Percentiles rank a stretch among this genome's conserved stretches.
Conservation (phyloP, 2,797 vertebrate genomes). For the Siniperca scherzeri region DNA sequence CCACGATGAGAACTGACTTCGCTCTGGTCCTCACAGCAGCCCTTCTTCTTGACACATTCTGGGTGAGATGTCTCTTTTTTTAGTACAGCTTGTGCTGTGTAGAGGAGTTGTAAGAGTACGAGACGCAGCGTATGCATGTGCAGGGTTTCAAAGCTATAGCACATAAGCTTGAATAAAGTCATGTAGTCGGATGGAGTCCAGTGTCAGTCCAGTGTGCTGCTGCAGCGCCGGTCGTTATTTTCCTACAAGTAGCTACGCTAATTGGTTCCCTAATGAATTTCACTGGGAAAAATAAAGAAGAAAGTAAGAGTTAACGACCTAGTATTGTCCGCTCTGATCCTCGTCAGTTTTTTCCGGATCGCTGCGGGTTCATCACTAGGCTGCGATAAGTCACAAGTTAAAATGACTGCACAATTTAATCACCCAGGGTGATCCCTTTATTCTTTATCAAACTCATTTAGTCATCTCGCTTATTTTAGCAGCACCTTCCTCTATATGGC, state of each 20-base stretch:
- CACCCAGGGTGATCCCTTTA: conserved; percentile 5
- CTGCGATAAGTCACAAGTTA: conserved; percentile 53
- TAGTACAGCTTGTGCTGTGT: neutral
- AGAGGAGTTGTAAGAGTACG: conserved; percentile 31
- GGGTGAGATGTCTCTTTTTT: conserved; percentile 77
- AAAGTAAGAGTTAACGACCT: conserved; percentile 31
- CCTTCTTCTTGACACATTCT: conserved; percentile 79
- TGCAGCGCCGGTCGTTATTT: conserved; percentile 32
- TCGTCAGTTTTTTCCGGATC: conserved; percentile 1
- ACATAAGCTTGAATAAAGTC: conserved; percentile 59
- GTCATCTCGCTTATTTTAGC: neutral
- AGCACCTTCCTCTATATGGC: neutral
- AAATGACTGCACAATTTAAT: conserved; percentile 41
- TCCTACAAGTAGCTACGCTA: conserved; percentile 37
- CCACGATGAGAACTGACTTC: conserved; percentile 84
- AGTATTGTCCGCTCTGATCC: neutral
- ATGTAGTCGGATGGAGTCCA: conserved; percentile 40
- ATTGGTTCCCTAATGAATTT: conserved; percentile 51
- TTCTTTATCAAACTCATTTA: conserved; percentile 16
- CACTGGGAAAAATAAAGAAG: neutral
- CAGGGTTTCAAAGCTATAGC: neutral
- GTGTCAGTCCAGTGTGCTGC: conserved; percentile 33
- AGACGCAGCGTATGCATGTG: neutral
- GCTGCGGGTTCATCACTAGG: conserved; percentile 6
- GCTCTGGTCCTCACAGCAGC: conserved; percentile 81